Evolutionary conservation across 2,113 vertebrate genomes (phyloP).

Genomic region (Antigone vipio): DNA sequence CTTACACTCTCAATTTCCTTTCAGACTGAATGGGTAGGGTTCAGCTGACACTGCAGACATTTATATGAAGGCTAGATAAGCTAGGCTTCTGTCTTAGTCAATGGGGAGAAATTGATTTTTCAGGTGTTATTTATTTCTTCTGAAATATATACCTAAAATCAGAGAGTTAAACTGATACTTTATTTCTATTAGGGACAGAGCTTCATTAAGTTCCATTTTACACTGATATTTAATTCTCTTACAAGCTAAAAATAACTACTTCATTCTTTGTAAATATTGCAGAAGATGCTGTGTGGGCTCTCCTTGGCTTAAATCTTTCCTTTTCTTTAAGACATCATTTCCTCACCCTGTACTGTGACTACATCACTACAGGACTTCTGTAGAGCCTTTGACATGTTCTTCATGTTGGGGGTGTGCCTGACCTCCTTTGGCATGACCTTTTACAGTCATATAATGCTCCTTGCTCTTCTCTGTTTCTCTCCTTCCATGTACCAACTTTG

Average conservation of each 20-base stretch:
- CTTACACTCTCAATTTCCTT: neutral
- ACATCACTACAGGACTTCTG: neutral
- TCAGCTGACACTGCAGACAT: neutral
- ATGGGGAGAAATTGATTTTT: neutral
- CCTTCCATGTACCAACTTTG: neutral
- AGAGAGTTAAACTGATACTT: neutral
- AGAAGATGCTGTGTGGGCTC: neutral
- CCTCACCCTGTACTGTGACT: neutral
- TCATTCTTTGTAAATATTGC: neutral
- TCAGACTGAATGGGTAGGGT: neutral
- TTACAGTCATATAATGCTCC: neutral
- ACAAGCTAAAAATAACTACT: neutral
- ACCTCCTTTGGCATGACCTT: neutral
- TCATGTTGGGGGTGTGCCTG: neutral
- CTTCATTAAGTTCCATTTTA: neutral
- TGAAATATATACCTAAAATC: neutral
- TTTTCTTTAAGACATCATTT: neutral
- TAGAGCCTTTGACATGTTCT: neutral
- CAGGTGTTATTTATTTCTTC: neutral
- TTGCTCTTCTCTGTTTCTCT: neutral
- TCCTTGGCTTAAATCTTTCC: neutral
- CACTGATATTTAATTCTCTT: neutral
- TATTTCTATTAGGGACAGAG: neutral
- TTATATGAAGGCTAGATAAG: neutral
- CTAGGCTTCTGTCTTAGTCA: neutral